These are phyloP conservation scores for Tiliacea citrago DNA, from an alignment of 2,888 invertebrate genomes.

Conservation along the genomic window DNA sequence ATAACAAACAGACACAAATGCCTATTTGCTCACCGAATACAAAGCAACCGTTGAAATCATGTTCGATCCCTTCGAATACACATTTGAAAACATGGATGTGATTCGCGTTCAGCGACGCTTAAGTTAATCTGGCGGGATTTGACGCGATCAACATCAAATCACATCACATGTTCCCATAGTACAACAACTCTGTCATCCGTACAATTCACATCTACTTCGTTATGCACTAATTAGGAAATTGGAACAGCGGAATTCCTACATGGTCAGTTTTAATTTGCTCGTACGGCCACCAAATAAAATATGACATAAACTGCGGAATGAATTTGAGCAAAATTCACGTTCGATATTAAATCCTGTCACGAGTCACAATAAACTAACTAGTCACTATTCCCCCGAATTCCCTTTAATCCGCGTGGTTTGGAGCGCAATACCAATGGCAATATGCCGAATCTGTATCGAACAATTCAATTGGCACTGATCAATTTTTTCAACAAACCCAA, in stretches of 20 bases:
- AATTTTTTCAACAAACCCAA: constrained; percentile 48
- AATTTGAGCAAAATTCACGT: constrained; percentile 59
- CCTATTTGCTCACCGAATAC: constrained; percentile 57
- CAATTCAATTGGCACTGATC: constrained; percentile 63
- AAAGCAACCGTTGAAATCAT: constrained; percentile 68
- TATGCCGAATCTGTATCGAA: constrained; percentile 62
- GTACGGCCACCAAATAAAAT: constrained; percentile 35
- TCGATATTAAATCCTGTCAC: constrained; percentile 64
- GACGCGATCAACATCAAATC: constrained; percentile 73
- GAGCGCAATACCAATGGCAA: constrained; percentile 63
- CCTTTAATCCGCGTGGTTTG: constrained; percentile 64
- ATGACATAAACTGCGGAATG: constrained; percentile 43
- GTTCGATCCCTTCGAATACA: constrained; percentile 70
- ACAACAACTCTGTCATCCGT: constrained; percentile 13
- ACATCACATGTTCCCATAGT: constrained; percentile 68
- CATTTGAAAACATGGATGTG: constrained; percentile 72
- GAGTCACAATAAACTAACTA: constrained; percentile 68
- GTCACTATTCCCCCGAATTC: constrained; percentile 60
- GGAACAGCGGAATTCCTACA: constrained; percentile 17
- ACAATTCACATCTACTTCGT: constrained; percentile 16
- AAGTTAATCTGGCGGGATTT: constrained; percentile 74
- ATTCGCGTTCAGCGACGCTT: constrained; percentile 70
- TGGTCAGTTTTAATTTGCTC: constrained; percentile 12
- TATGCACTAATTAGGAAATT: constrained; percentile 39
- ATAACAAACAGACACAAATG: constrained; percentile 51